Conservation (phyloP, 2,113 vertebrate genomes). For the Acanthochromis polyacanthus region DNA sequence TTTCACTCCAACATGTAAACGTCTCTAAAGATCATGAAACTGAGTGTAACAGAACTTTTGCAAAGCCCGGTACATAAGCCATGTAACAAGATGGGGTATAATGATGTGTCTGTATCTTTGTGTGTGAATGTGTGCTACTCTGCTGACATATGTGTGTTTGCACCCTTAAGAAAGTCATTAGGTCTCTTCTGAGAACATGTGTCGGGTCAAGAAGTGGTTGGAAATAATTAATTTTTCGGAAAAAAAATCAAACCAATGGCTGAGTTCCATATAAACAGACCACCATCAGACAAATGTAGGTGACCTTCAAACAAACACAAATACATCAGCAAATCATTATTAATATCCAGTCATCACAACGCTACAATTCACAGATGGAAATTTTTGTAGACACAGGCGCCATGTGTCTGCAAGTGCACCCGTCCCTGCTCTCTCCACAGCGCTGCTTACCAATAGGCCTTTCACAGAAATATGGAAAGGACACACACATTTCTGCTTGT, state of each 20-base stretch:
- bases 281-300: slow-evolving; percentile 4
- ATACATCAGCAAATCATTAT: not conserved
- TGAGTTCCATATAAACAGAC: not conserved
- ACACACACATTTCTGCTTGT: slow-evolving; percentile 13
- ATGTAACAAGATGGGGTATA: slow-evolving; percentile 41
- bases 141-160: not conserved
- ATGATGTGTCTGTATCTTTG: not conserved
- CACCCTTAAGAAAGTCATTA: not conserved
- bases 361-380: slow-evolving; percentile 9
- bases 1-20: too few relatives aligned
- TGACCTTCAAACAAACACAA: not conserved
- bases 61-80: too few relatives aligned
- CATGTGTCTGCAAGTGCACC: slow-evolving; percentile 24
- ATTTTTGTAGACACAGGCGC: slow-evolving; percentile 12
- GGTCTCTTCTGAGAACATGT: slow-evolving; percentile 1
- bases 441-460: slow-evolving; percentile 3
- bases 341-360: not conserved
- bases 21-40: too few relatives aligned
- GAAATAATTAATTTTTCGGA: not conserved
- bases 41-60: too few relatives aligned
- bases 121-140: slow-evolving; percentile 6
- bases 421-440: slow-evolving; percentile 7
- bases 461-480: slow-evolving; percentile 33
- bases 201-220: not conserved
- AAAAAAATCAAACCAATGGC: not conserved